Conservation (phyloP, 2,888 invertebrate species). For the Mythimna lalbum region DNA sequence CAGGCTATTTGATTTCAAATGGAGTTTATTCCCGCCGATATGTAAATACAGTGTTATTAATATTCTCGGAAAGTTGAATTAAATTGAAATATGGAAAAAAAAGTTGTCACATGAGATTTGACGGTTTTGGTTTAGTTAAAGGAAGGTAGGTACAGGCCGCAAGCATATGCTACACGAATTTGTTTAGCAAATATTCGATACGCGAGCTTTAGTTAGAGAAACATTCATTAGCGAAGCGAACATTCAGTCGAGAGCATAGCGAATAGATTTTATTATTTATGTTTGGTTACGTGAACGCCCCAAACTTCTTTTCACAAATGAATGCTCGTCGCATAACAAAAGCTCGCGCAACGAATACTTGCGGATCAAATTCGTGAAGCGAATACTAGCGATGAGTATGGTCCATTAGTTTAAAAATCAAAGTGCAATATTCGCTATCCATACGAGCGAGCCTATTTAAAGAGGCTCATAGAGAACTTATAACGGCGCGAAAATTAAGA, state of each 20-base stretch:
- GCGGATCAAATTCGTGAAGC: not conserved
- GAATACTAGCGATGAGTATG: not conserved
- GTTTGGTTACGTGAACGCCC: not conserved
- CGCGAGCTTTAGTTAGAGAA: not conserved
- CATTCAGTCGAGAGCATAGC: not conserved
- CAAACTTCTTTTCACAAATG: not conserved
- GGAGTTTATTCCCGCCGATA: constrained; percentile 27
- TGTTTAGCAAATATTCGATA: not conserved
- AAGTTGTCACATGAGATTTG: not conserved
- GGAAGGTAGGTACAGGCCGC: not conserved
- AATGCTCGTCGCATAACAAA: not conserved
- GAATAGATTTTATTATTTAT: not conserved
- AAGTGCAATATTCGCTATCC: constrained; percentile 46
- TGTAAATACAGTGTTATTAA: constrained; percentile 21
- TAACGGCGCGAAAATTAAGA: constrained; percentile 7
- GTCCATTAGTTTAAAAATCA: constrained; percentile 16
- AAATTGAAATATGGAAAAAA: not conserved
- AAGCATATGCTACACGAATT: not conserved
- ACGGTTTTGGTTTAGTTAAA: constrained; percentile 11
- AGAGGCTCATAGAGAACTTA: constrained; percentile 39
- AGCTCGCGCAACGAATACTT: not conserved
- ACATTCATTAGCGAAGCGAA: not conserved
- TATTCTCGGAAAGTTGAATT: not conserved
- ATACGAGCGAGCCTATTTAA: constrained; percentile 31
- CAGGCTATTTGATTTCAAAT: constrained; percentile 1